Evolutionary conservation across 2,888 invertebrate genomes (phyloP).

Genomic region (Callyntrura guangdongensis): DNA sequence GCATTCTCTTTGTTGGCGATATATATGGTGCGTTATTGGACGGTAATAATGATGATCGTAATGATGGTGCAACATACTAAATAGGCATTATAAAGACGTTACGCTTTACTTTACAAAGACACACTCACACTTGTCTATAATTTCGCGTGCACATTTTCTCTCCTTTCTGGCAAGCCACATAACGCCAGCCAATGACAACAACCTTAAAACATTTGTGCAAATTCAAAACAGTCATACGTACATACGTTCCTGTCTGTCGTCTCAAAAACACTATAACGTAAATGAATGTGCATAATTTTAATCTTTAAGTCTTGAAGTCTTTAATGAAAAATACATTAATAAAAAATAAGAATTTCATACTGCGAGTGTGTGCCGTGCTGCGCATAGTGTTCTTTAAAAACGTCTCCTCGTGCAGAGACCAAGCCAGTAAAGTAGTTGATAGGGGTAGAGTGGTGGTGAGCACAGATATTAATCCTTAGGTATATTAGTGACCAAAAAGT

Average conservation of each 20-base stretch:
- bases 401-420: conserved; percentile 20
- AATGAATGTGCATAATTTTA: too few species aligned
- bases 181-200: conserved; percentile 30
- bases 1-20: conserved; percentile 14
- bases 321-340: too few species aligned
- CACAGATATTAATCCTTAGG: conserved; percentile 5
- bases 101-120: background rate
- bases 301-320: too few species aligned
- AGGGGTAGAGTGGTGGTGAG: too few species aligned
- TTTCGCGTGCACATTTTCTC: conserved; percentile 21
- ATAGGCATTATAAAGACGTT: background rate
- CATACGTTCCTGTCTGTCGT: background rate
- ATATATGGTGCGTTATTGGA: conserved; percentile 15
- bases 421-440: conserved; percentile 21
- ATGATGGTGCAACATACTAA: conserved; percentile 58
- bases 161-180: conserved; percentile 55
- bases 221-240: background rate
- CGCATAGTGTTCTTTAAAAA: background rate
- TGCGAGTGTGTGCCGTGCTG: too few species aligned
- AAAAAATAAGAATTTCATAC: too few species aligned
- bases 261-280: too few species aligned
- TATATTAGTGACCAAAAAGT: background rate
- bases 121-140: background rate
- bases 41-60: conserved; percentile 36
- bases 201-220: background rate